These are phyloP conservation scores for Arion vulgaris DNA, from an alignment of 1,140 invertebrate genomes.

Conservation along the genomic window DNA sequence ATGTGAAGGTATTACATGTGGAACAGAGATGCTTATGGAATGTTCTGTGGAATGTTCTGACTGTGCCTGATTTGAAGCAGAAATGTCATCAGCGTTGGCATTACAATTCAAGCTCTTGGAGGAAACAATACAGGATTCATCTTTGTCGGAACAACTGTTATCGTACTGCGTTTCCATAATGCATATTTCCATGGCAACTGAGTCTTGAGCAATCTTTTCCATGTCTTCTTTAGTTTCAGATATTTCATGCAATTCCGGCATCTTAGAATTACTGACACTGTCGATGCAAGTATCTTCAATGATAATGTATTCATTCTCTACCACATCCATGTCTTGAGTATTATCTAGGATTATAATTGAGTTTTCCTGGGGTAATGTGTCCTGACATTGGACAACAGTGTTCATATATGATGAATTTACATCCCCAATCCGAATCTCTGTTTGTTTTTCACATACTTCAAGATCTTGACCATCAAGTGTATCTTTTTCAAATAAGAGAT, in stretches of 20 bases:
- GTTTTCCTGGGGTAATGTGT: no score
- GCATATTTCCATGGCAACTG: no score
- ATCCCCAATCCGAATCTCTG: background rate
- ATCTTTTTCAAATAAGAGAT: constrained; percentile 15
- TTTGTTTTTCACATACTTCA: background rate
- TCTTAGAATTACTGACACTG: background rate
- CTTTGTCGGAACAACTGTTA: no score
- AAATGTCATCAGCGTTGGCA: background rate
- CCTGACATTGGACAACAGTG: no score
- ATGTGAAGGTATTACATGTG: background rate
- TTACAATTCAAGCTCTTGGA: background rate
- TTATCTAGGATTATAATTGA: background rate
- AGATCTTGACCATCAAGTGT: constrained; percentile 6
- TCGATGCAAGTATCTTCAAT: background rate
- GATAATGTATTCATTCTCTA: background rate
- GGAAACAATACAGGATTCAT: no score
- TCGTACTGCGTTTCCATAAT: no score
- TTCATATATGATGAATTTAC: no score
- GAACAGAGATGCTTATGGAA: background rate
- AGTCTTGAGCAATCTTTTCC: no score
- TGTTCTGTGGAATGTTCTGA: background rate
- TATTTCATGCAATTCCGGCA: background rate
- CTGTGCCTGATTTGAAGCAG: background rate
- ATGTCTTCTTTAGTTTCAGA: background rate
- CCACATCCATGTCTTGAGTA: background rate